Percentiles rank a stretch among this genome's conserved stretches.
Conservation (phyloP, 1,140 invertebrate genomes). For the Habropoda laboriosa region DNA sequence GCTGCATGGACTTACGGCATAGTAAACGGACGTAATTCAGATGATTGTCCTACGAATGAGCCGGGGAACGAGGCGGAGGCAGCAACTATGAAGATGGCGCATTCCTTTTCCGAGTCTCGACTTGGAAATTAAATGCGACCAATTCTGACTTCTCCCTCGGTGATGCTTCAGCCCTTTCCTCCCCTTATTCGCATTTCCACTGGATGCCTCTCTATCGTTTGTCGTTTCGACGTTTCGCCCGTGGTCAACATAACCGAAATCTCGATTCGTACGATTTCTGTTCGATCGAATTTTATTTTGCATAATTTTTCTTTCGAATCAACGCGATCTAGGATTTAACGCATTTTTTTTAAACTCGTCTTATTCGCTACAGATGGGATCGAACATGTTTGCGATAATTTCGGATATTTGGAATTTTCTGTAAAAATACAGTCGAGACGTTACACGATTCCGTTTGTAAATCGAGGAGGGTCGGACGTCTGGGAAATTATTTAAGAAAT, state of each 20-base stretch:
- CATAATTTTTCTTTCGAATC: too few relatives aligned
- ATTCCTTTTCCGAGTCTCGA: constrained; percentile 15
- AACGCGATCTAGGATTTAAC: too few relatives aligned
- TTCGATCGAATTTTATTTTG: too few relatives aligned
- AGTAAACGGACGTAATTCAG: constrained; percentile 70
- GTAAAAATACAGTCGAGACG: too few relatives aligned
- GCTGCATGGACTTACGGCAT: constrained; percentile 64
- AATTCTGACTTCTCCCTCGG: constrained; percentile 33
- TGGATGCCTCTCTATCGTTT: not conserved
- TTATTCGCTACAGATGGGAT: too few relatives aligned
- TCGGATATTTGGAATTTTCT: too few relatives aligned
- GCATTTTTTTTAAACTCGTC: too few relatives aligned
- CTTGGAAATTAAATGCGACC: not conserved
- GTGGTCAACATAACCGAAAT: too few relatives aligned
- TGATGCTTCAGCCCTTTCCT: not conserved
- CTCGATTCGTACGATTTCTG: too few relatives aligned
- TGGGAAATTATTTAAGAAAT: constrained; percentile 19
- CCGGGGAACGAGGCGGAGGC: constrained; percentile 7
- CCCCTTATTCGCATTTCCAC: not conserved
- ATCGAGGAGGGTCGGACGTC: too few relatives aligned
- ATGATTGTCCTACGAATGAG: constrained; percentile 64
- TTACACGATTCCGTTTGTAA: too few relatives aligned
- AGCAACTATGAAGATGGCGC: constrained; percentile 31
- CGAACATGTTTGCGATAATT: too few relatives aligned
- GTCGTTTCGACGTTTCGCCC: not conserved